Percentiles rank a stretch among this genome's conserved stretches.
Evolutionary conservation across 2,888 invertebrate species (phyloP).

Genomic region (Leucophora obtusa): DNA sequence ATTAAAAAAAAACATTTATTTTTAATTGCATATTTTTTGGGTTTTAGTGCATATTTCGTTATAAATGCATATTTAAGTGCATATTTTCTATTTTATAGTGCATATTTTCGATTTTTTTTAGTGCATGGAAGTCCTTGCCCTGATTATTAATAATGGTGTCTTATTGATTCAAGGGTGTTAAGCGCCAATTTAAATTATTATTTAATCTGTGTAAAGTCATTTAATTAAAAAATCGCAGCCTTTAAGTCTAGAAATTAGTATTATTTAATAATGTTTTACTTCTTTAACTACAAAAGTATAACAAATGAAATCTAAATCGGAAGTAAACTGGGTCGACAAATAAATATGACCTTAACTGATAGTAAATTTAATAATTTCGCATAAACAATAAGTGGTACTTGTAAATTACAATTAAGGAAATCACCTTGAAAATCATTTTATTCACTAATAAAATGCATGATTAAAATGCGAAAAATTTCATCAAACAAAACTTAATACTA

Average conservation of each 20-base stretch:
- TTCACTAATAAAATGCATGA: conserved; percentile 37
- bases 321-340: conserved; percentile 25
- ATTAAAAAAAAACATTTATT: too few relatives aligned
- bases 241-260: not conserved
- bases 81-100: too few relatives aligned
- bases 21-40: too few relatives aligned
- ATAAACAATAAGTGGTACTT: conserved; percentile 24
- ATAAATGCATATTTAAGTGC: too few relatives aligned
- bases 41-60: too few relatives aligned
- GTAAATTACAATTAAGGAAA: conserved; percentile 59
- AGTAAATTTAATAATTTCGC: conserved; percentile 9
- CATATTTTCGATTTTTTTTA: too few relatives aligned
- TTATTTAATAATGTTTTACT: not conserved
- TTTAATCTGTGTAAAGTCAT: too few relatives aligned
- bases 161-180: too few relatives aligned
- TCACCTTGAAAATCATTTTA: conserved; percentile 49
- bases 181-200: too few relatives aligned
- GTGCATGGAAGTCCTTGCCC: too few relatives aligned
- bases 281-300: not conserved
- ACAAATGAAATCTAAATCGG: conserved; percentile 43
- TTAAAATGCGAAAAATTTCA: conserved; percentile 38
- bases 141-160: too few relatives aligned
- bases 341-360: conserved; percentile 43
- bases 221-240: not conserved
- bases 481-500: conserved; percentile 13